Base-by-base conservation (phyloP, 2,888 invertebrate species). In the Ophioninae sp. region DNA sequence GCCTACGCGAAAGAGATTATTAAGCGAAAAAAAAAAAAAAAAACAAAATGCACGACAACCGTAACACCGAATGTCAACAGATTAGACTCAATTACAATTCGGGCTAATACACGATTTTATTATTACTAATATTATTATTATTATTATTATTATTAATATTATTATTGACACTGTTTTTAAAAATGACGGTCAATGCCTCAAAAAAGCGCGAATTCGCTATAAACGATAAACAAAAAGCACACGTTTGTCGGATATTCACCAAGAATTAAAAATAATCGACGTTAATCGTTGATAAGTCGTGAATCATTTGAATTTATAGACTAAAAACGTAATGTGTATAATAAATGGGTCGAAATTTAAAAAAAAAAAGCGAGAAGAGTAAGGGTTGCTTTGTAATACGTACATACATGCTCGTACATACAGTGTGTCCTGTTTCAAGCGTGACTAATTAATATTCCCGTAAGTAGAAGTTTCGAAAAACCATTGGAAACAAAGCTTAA, bases 281-380 rank as follows among this genome's bases (percentile, higher is more conserved):
- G 78, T 81, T 75, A 78, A 74, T 72, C 74, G 81, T 78, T 83
- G 83, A 81, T 83, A 83, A 74, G 74, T 74, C 69, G 81, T 83
- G 81, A 83, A 74, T 83, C 75, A 75, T 78, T 71, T 65, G 51
- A 74, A 83, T 78, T 81, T 81, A 39, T 83, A 83, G 81, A 81
- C 69, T 82, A 82, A 81, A 81, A 65, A 65, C 51, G 69, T 78
- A 81, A 81, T 71, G 78, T 81, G 64, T 72, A 79, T 23, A 81
- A 75, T 20, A 69, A 71, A 78, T 74, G 77, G 61, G 71, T 75
- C 64, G 30, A 75, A 59, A 78, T 64, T 64, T 58, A 68, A 41
- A 13, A 23, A 13, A 44, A 41, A 79, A 41, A 20, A 69, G 72
- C 56, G 37, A 63, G 17, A 65, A 65, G 30, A 39, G 17, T 75